phyloP scores from a whole-genome alignment of 2,113 vertebrate species.

The Gymnobelideus leadbeateri region DNA sequence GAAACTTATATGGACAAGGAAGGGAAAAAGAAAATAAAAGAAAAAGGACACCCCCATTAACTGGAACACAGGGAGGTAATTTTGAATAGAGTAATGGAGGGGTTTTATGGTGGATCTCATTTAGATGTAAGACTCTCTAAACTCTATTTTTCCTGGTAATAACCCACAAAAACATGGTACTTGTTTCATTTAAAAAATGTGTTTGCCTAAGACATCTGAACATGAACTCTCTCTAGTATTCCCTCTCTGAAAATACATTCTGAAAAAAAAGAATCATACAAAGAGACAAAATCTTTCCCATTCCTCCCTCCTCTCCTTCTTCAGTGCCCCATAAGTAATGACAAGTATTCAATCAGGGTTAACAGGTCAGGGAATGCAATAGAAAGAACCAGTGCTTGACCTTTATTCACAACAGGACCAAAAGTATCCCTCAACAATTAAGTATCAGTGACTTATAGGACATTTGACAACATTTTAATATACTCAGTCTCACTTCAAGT shows the following conservation, averaged over 20 bases:
- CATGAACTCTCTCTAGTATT: constrained; percentile 47
- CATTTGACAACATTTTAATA: constrained; percentile 60
- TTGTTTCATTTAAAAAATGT: not conserved
- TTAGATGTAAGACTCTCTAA: constrained; percentile 11
- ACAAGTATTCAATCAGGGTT: constrained; percentile 48
- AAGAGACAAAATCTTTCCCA: not conserved
- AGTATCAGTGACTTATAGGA: not conserved
- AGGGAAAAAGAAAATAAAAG: not conserved
- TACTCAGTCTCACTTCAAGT: constrained; percentile 52
- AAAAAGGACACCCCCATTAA: not conserved
- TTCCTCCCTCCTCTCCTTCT: not conserved
- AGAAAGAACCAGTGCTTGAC: not conserved
- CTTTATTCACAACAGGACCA: not conserved
- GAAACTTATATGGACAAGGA: not conserved
- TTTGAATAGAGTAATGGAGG: not conserved
- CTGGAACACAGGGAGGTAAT: not conserved
- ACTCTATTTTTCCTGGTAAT: constrained; percentile 14
- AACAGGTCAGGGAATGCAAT: constrained; percentile 26
- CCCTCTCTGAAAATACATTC: constrained; percentile 12
- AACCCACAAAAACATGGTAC: not conserved
- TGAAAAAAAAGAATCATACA: constrained; percentile 35
- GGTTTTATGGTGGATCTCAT: not conserved
- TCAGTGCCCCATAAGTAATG: constrained; percentile 25
- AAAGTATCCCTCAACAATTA: constrained; percentile 21
- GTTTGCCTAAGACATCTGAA: not conserved